Base-by-base conservation (phyloP, 2,888 invertebrate genomes). In the Monoplex corrugatus region DNA sequence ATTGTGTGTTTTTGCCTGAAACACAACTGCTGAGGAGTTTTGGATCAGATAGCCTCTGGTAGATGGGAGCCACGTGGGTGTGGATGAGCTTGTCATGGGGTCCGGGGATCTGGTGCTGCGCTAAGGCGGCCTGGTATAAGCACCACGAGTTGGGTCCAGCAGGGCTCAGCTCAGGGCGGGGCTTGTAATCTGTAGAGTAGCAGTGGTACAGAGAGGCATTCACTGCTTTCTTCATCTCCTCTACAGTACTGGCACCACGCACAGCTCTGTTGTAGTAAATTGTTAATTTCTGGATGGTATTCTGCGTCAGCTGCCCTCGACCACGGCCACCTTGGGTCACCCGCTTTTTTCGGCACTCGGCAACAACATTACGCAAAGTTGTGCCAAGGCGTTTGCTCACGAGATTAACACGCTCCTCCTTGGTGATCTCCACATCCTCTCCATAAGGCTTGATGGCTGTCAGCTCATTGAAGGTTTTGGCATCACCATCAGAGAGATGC, bases 351-450 rank as follows among this genome's bases (percentile, higher is more conserved):
- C 45, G 40, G 75, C 32, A n/a, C 10, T 89, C 63, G 19, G 68
- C 63, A 13, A 86, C 43, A 10, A 87, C 44, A 50, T 89, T 82
- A 6, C 82, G 50, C 45, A 90, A 82, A 83, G 83, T 87, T 38
- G 88, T 89, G 23, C 89, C 90, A 89, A 90, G 89, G 28, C 90
- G n/a, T 50, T 50, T 50, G 50, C 50, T 50, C 10, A 50, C 50
- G 19, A 13, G 50, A 50, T 50, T 50, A 13, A 50, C 50, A 19
- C 50, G 19, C 19, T 50, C 50, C 50, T 50, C 50, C 50, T 50
- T 50, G 50, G 8, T 19, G 19, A 50, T 50, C 50, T 50, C 50
- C 8, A 50, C 19, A 19, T 50, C 50, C 50, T 50, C 50, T 50
- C 50, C 50, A n/a, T n/a, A n/a, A n/a, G n/a, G n/a, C n/a, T n/a